A percentile compares a stretch with the other conserved stretches of the same genome.
phyloP scores from a whole-genome alignment of 2,797 vertebrate species.

The Hemibagrus guttatus region DNA sequence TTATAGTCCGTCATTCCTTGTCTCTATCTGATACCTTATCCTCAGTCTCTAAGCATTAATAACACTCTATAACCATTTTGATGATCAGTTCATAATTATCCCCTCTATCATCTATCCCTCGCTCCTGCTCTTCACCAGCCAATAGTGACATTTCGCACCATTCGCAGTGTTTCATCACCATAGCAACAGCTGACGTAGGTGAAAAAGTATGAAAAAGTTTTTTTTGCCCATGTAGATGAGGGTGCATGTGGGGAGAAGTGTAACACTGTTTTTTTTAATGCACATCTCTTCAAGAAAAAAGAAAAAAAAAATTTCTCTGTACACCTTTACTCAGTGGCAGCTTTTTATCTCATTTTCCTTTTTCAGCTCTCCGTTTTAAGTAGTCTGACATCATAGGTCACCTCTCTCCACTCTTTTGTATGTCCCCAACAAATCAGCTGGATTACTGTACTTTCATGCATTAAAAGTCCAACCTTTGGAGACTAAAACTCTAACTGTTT shows the following conservation, averaged over 20 bases:
- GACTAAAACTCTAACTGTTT: not conserved
- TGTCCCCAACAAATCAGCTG: not conserved
- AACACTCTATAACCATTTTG: constrained; percentile 14
- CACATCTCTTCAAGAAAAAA: not conserved
- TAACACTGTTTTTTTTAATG: not conserved
- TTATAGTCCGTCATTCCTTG: not conserved
- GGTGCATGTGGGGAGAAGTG: constrained; percentile 1
- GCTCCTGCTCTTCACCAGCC: constrained; percentile 58
- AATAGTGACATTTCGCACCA: constrained; percentile 64
- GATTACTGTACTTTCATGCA: not conserved
- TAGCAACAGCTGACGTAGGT: constrained; percentile 81
- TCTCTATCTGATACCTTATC: not conserved
- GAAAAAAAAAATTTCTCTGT: not conserved
- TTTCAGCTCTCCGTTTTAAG: not conserved
- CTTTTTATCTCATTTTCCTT: constrained; percentile 7
- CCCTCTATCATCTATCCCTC: constrained; percentile 55
- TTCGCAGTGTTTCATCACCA: constrained; percentile 72
- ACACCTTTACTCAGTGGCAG: not conserved
- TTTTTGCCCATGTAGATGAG: constrained; percentile 49
- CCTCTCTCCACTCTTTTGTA: not conserved
- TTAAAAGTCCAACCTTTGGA: not conserved
- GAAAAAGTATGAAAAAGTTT: constrained; percentile 72
- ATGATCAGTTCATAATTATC: constrained; percentile 16
- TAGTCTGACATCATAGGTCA: not conserved
- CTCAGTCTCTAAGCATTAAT: constrained; percentile 9